Evolutionary conservation across 2,113 vertebrate species (phyloP), one percentile per base, ranked within the genome.

Genomic region (Vanacampus margaritifer): DNA sequence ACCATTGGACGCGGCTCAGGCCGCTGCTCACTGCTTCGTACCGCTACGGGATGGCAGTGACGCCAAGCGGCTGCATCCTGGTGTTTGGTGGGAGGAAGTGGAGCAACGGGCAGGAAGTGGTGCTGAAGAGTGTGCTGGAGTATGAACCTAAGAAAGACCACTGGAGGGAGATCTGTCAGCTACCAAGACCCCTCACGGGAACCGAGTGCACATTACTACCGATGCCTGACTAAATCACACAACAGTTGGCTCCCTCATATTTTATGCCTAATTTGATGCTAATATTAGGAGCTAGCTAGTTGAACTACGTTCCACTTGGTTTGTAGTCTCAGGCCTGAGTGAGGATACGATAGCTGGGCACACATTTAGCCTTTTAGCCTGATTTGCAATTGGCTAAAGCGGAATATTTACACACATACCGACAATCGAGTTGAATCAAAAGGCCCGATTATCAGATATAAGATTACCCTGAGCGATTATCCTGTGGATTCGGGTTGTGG

Each of bases 21-120:
- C 95, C 96, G 0, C 84, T 96, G 26, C 79, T 90, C 46, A 92
- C 90, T 0, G 95, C 95, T 57, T 91, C 95, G 1, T 98, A 95
- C 85, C 91, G 90, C 86, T 99, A 99, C 0, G 95, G 97, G 26
- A 87, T 97, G 86, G 93, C 87, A 0, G 79, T 78, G 0, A 79
- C 89, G 66, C 85, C 92, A 1, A 91, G 92, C 0, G 94, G 93
- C 75, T 92, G 87, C 0, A 89, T 93, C 36, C 87, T 98, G 79
- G 89, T 99, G 5, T 91, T 98, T 0, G 97, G 97, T 0, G 97
- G 97, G 1, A 93, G 93, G 67, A 94, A 94, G 74, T 98, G 97
- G 97, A 93, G 89, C 53, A 89, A 93, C 2, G 95, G 94, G 0
- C 92, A 68, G 67, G 94, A 96, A 74, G 93, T 95, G 63, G 89